Evolutionary conservation across 2,113 vertebrate genomes (phyloP).

Genomic region (Silurus asotus): DNA sequence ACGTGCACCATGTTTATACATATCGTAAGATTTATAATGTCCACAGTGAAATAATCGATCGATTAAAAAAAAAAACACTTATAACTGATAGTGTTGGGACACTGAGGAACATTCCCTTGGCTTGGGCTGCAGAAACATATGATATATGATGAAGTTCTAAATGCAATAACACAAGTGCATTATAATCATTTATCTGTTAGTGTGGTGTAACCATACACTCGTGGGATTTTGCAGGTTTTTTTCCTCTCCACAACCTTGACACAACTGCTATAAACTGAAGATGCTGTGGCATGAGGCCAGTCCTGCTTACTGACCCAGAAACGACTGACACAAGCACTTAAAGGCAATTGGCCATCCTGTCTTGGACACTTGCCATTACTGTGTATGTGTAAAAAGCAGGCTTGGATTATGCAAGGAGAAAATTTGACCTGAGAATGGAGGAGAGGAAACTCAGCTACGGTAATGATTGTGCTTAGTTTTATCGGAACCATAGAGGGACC

Average conservation of each 20-base stretch:
- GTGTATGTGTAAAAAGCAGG: slow-evolving; percentile 13
- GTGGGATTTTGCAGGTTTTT: not conserved
- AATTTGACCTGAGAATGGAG: slow-evolving; percentile 15
- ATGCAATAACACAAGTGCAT: slow-evolving; percentile 27
- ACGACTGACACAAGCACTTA: slow-evolving; percentile 68
- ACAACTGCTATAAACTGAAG: not conserved
- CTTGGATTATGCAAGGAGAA: slow-evolving; percentile 19
- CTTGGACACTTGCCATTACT: slow-evolving; percentile 55
- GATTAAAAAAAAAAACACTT: not conserved
- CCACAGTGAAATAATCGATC: not conserved
- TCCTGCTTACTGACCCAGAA: slow-evolving; percentile 65
- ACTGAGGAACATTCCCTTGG: not conserved
- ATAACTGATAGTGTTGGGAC: not conserved
- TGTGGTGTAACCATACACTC: slow-evolving; percentile 5
- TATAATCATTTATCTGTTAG: slow-evolving; percentile 48
- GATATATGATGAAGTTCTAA: slow-evolving; percentile 1
- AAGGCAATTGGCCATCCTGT: slow-evolving; percentile 63
- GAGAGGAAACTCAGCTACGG: slow-evolving; percentile 53
- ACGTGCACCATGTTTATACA: not conserved
- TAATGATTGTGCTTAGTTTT: slow-evolving; percentile 39
- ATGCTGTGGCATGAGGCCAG: slow-evolving; percentile 49
- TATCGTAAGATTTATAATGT: slow-evolving; percentile 2
- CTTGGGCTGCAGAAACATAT: not conserved
- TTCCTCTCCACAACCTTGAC: slow-evolving; percentile 14
- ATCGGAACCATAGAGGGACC: slow-evolving; percentile 45